A percentile compares a stretch with the other conserved stretches of the same genome.
Evolutionary conservation across 2,888 invertebrate species (phyloP).

Genomic region (Lagria hirta): DNA sequence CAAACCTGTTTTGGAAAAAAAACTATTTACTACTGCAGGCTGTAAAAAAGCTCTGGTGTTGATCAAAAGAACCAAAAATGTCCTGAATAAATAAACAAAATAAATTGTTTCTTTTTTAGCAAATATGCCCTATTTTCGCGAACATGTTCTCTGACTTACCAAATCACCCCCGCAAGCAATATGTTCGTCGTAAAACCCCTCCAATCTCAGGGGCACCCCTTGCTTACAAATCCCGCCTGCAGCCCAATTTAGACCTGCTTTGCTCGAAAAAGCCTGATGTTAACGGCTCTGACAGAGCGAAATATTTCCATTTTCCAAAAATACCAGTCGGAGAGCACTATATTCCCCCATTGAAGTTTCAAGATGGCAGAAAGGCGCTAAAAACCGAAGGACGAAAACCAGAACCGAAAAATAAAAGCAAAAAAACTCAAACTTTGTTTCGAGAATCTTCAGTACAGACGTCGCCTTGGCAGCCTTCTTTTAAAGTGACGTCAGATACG

Average conservation of each 20-base stretch:
- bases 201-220: slow-evolving; percentile 35
- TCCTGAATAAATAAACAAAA: too few relatives aligned
- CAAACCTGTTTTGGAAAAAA: neutral
- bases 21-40: too few relatives aligned
- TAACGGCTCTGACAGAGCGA: slow-evolving; percentile 39
- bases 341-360: slow-evolving; percentile 34
- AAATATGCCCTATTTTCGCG: slow-evolving; percentile 59
- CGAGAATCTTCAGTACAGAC: slow-evolving; percentile 79
- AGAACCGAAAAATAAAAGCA: slow-evolving; percentile 43
- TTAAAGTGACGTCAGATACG: slow-evolving; percentile 53
- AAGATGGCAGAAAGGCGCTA: slow-evolving; percentile 13
- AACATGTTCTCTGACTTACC: slow-evolving; percentile 64
- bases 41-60: too few relatives aligned
- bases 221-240: slow-evolving; percentile 34
- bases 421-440: slow-evolving; percentile 68
- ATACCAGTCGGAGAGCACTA: slow-evolving; percentile 34
- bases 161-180: slow-evolving; percentile 55
- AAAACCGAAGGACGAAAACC: slow-evolving; percentile 28
- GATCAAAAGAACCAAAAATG: neutral
- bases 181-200: slow-evolving; percentile 49
- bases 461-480: slow-evolving; percentile 72
- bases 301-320: slow-evolving; percentile 39
- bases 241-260: slow-evolving; percentile 43
- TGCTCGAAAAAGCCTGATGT: slow-evolving; percentile 32
- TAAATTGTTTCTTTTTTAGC: slow-evolving; percentile 52